Percentiles rank a stretch among this genome's conserved stretches.
These are phyloP conservation scores for Scotopteryx bipunctaria DNA, from an alignment of 2,888 invertebrate genomes.

Conservation along the genomic window DNA sequence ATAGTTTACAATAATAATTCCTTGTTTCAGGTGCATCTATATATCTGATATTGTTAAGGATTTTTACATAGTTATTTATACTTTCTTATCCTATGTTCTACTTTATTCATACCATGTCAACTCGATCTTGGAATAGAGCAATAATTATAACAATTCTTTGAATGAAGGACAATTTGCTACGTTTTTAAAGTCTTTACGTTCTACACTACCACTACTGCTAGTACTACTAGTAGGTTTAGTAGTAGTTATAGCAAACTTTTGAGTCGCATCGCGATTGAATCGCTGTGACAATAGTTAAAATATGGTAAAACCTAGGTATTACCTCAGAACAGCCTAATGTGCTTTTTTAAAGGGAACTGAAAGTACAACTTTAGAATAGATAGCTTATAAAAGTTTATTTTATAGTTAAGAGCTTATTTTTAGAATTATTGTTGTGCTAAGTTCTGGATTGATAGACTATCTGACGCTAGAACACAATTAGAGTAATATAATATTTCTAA, in stretches of 20 bases:
- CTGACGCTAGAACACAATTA: no score
- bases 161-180: no score
- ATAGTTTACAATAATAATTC: not conserved
- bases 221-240: no score
- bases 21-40: constrained; percentile 44
- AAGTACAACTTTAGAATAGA: constrained; percentile 24
- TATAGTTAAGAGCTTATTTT: not conserved
- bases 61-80: constrained; percentile 20
- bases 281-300: not conserved
- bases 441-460: not conserved
- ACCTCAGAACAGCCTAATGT: not conserved
- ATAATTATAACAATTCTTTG: no score
- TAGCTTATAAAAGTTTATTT: not conserved
- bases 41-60: constrained; percentile 40
- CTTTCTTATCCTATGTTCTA: constrained; percentile 4
- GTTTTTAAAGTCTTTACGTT: no score
- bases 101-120: no score
- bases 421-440: not conserved
- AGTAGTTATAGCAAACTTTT: no score
- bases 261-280: constrained; percentile 15
- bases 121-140: no score
- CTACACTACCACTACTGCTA: no score
- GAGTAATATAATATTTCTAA: no score
- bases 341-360: constrained; percentile 2
- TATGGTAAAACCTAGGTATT: not conserved